phyloP scores from a whole-genome alignment of 2,113 vertebrate genomes.

The Cisticola juncidis region DNA sequence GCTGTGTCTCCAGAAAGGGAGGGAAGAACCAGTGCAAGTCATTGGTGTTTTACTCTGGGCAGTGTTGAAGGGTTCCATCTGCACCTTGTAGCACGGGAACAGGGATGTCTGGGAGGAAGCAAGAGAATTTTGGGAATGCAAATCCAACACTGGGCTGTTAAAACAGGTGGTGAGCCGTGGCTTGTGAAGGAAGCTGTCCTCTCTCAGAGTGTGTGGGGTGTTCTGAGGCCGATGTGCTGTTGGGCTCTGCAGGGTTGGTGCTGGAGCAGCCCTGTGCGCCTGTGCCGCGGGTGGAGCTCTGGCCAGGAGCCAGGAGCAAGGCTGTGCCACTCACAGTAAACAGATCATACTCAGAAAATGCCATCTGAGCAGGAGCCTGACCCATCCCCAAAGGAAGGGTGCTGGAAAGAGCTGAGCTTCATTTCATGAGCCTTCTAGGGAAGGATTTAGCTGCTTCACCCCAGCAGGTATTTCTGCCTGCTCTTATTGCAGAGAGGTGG shows the following conservation, averaged over 20 bases:
- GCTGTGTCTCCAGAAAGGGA: background rate
- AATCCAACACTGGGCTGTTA: background rate
- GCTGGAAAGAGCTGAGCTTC: background rate
- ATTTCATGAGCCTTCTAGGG: background rate
- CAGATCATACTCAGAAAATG: background rate
- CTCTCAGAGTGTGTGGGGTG: background rate
- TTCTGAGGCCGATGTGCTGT: rapidly evolving
- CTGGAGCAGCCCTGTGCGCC: background rate
- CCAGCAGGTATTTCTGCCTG: background rate
- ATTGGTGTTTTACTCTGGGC: background rate
- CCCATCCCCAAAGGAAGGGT: background rate
- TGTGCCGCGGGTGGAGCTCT: background rate
- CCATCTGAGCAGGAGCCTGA: background rate
- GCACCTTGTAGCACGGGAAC: background rate
- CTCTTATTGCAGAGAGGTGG: background rate
- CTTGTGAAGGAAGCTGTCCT: background rate
- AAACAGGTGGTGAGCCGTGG: background rate
- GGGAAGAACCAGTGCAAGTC: background rate
- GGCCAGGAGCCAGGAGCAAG: background rate
- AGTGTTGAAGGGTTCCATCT: background rate
- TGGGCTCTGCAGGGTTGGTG: background rate
- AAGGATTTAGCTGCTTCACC: background rate
- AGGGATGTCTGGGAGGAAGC: background rate
- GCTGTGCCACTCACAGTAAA: background rate
- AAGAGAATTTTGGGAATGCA: rapidly evolving